Evolutionary conservation across 2,113 vertebrate species (phyloP).

Genomic region (Carollia perspicillata): DNA sequence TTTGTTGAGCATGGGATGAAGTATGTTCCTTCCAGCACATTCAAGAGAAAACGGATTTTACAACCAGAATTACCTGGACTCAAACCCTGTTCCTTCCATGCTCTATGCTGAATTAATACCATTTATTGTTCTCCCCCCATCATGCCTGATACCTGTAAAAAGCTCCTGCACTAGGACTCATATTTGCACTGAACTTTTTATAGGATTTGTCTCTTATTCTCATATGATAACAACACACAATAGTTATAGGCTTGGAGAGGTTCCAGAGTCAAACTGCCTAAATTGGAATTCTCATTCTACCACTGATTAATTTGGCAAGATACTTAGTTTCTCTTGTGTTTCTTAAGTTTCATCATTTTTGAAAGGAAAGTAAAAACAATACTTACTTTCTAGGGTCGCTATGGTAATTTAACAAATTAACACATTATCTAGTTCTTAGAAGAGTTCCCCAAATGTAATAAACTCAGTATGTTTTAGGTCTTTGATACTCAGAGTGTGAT

Average conservation of each 20-base stretch:
- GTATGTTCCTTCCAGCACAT: neutral
- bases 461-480: neutral
- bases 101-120: neutral
- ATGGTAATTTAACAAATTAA: constrained; percentile 10
- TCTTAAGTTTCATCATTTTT: neutral
- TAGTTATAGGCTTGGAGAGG: neutral
- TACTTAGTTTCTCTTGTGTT: neutral
- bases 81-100: neutral
- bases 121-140: neutral
- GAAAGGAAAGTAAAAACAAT: neutral
- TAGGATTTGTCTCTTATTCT: neutral
- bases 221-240: neutral
- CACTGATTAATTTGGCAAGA: neutral
- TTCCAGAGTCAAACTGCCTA: neutral
- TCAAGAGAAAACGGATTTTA: neutral
- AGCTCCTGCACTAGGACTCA: neutral
- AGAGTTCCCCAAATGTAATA: neutral
- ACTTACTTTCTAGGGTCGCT: neutral
- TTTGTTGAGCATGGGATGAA: neutral
- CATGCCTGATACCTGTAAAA: neutral
- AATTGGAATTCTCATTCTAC: neutral
- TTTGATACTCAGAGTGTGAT: neutral
- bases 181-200: neutral
- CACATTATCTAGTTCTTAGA: neutral
- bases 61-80: neutral